phyloP scores from a whole-genome alignment of 1,140 invertebrate species.

The Trichoplusia ni region DNA sequence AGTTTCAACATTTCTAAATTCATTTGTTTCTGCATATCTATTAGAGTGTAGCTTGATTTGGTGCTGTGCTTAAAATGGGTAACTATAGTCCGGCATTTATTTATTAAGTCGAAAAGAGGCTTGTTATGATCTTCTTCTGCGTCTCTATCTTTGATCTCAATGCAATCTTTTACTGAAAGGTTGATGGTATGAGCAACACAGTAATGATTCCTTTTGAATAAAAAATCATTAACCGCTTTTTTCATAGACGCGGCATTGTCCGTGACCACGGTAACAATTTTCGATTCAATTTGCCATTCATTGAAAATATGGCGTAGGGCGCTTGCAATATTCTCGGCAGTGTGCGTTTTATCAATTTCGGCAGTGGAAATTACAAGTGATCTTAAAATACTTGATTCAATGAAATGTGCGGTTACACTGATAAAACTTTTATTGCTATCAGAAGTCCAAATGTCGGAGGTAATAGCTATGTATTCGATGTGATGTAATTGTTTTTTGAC shows the following conservation, averaged over 20 bases:
- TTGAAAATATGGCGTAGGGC: neutral
- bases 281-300: neutral
- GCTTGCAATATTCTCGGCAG: constrained; percentile 31
- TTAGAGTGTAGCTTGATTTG: constrained; percentile 25
- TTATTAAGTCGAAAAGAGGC: neutral
- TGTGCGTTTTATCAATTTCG: constrained; percentile 38
- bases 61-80: constrained; percentile 37
- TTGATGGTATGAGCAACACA: constrained; percentile 42
- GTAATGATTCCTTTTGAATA: constrained; percentile 31
- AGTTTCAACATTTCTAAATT: constrained; percentile 41
- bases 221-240: constrained; percentile 41
- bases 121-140: neutral
- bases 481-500: constrained; percentile 28
- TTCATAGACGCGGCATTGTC: constrained; percentile 43
- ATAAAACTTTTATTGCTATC: constrained; percentile 49
- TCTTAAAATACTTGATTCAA: constrained; percentile 36
- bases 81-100: constrained; percentile 32
- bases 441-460: constrained; percentile 50
- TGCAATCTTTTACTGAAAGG: constrained; percentile 37
- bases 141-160: neutral
- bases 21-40: constrained; percentile 35
- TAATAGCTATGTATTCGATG: constrained; percentile 40
- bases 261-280: constrained; percentile 22
- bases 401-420: constrained; percentile 45
- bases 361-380: constrained; percentile 38